Evolutionary conservation across 1,140 invertebrate genomes (phyloP), one percentile per base, ranked within the genome.

Genomic region (Drosophila biarmipes): DNA sequence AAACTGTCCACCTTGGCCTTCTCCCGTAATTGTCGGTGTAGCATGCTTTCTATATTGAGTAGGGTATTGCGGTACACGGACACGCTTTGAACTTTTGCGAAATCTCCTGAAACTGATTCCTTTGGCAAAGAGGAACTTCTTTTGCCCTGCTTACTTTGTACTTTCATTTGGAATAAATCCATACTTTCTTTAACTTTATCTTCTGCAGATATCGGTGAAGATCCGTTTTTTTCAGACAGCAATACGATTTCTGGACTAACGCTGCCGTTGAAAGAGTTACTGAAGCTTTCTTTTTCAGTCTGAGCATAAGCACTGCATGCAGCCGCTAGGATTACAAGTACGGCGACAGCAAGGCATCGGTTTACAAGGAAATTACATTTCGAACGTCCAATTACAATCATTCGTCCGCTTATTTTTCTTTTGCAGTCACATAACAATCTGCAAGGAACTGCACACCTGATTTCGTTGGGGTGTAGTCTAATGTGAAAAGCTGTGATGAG

Each of bases 1-100:
- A 91, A 61, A 48, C 80, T 91, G 43, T 91, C 90, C 12, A 80
- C 59, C 27, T 91, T 90, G 1, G 90, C 68, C 46, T 91, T 90
- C 15, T 90, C 89, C 2, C 82, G 69, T 10, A 91, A 15, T 29
- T 91, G 89, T 6, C 89, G 68, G 14, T 84, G 76, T n/a, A 90
- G 24, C 6, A 72, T 34, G 45, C 48, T 80, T n/a, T 85, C 85
- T 2, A 75, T 59, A 29, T 58, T 74, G 2, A 90, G 66, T 31
- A 90, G 62, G 7, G 53, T 67, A 42, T 87, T 86, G 2, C 69
- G 56, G 34, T 64, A 81, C 37, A 86, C 42, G 1, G 78, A 87
- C 12, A 86, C 63, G 0, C 63, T 68, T 14, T 45, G 71, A 64
- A 35, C 27, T 24, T 15, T 71, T 3, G 52, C 21, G 19, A 53